phyloP scores from a whole-genome alignment of 35 echinoderm and acorn worm species.

The Lytechinus variegatus region DNA sequence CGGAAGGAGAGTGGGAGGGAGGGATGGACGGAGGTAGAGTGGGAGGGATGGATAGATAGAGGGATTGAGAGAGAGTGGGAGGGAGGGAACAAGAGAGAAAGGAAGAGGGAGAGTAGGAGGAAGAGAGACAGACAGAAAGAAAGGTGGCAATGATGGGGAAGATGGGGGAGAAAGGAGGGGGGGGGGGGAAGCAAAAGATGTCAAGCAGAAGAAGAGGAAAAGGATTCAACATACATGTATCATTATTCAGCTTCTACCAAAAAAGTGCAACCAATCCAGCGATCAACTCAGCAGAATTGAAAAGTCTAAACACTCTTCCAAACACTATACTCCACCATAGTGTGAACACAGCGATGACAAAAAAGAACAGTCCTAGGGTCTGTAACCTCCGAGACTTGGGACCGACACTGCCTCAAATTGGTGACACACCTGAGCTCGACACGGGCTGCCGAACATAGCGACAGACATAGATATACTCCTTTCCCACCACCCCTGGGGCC shows the following conservation, averaged over 20 bases:
- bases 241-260: not conserved
- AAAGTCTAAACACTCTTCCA: too few relatives aligned
- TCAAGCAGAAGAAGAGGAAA: not conserved
- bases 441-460: slow-evolving; percentile 21
- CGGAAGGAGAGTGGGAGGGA: too few relatives aligned
- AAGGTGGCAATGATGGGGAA: not conserved
- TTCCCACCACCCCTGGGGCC: slow-evolving; percentile 10
- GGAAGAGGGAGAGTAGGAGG: not conserved
- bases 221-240: not conserved
- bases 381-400: not conserved
- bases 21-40: too few relatives aligned
- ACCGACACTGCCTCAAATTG: slow-evolving; percentile 34
- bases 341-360: not conserved
- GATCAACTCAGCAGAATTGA: not conserved
- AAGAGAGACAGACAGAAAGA: not conserved
- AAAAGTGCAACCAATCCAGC: not conserved
- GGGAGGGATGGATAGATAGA: too few relatives aligned
- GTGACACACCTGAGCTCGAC: slow-evolving; percentile 34
- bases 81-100: not conserved
- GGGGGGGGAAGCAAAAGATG: not conserved
- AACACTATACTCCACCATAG: not conserved
- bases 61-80: too few relatives aligned
- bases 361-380: not conserved
- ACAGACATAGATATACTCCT: slow-evolving; percentile 35
- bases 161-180: not conserved